Evolutionary conservation across 2,888 invertebrate species (phyloP).

Genomic region (Belgica antarctica): DNA sequence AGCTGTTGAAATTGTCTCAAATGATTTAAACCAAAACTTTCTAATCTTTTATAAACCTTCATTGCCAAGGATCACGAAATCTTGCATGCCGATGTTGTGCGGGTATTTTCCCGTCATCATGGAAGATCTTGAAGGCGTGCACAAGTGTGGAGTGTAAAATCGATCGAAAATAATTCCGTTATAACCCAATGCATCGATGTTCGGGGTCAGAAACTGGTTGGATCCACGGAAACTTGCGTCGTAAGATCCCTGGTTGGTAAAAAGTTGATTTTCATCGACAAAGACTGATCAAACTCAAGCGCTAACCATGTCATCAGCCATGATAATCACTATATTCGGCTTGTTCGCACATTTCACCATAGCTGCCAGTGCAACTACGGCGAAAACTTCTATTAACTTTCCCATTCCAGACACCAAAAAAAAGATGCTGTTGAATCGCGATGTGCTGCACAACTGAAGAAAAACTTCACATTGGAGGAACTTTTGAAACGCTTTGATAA

Average conservation of each 20-base stretch:
- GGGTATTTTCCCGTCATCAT: slow-evolving; percentile 85
- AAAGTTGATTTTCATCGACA: neutral
- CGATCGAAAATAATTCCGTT: slow-evolving; percentile 81
- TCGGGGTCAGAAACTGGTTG: slow-evolving; percentile 83
- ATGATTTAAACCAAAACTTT: neutral
- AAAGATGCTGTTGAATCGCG: too few relatives aligned
- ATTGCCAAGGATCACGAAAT: neutral
- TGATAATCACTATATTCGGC: slow-evolving; percentile 5
- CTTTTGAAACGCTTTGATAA: too few relatives aligned
- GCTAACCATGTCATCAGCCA: slow-evolving; percentile 6
- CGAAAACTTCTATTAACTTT: too few relatives aligned
- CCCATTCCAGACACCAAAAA: too few relatives aligned
- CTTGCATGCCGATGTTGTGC: neutral
- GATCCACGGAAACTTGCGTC: slow-evolving; percentile 89
- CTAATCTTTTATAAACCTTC: too few relatives aligned
- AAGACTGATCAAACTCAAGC: neutral
- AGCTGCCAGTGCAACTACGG: too few relatives aligned
- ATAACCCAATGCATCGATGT: slow-evolving; percentile 82
- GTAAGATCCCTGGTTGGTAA: slow-evolving; percentile 71
- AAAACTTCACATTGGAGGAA: too few relatives aligned
- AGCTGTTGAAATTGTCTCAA: slow-evolving; percentile 51
- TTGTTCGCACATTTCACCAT: too few relatives aligned
- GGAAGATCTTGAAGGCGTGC: slow-evolving; percentile 80
- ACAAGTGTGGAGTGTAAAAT: slow-evolving; percentile 75
- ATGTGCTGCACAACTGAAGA: too few relatives aligned